Base-by-base conservation (phyloP, 1,140 invertebrate genomes). In the Temnothorax nylanderi region DNA sequence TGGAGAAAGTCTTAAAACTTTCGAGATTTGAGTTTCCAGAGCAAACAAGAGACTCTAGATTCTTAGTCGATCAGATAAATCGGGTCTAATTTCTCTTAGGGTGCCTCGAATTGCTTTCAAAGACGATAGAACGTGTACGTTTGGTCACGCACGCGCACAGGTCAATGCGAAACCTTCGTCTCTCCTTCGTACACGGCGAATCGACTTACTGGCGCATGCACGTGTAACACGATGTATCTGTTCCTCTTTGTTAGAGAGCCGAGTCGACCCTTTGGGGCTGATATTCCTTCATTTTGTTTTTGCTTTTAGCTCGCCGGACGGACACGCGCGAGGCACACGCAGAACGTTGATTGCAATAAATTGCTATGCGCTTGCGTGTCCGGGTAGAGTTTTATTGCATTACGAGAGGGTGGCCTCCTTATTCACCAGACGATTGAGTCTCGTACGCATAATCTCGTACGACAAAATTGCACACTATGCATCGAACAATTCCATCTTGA, bases 261-360 rank as follows among this genome's bases (percentile, higher is more conserved):
- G 67, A 47, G 56, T 54, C 65, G 72, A 82, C 65, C 67, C 72
- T 74, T 69, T 62, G 49, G 54, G 47, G 41, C 60, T 89, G 88
- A 90, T 90, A 88, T 87, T 32, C 86, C 44, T 67, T 87, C 90
- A 72, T 65, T 87, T 76, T 86, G 77, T 88, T 85, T 65, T 87
- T 87, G 60, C 86, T 85, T 89, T 86, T 78, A 69, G 67, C 82
- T 88, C 85, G 75, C 58, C 88, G 87, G 85, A 62, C 86, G 58
- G 49, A 86, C 82, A 80, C 87, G 85, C 85, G 85, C 78, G 76
- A 85, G 58, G 67, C 82, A 58, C 77, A 84, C 76, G 74, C 84
- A 69, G 88, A 89, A 90, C 91, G 90, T 85, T 92, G 92, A 93
- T 93, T 92, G 91, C 92, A 90, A 93, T 93, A 91, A 93, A 93